Conservation (phyloP, 2,888 invertebrate species). For the Trichacis sp. region DNA sequence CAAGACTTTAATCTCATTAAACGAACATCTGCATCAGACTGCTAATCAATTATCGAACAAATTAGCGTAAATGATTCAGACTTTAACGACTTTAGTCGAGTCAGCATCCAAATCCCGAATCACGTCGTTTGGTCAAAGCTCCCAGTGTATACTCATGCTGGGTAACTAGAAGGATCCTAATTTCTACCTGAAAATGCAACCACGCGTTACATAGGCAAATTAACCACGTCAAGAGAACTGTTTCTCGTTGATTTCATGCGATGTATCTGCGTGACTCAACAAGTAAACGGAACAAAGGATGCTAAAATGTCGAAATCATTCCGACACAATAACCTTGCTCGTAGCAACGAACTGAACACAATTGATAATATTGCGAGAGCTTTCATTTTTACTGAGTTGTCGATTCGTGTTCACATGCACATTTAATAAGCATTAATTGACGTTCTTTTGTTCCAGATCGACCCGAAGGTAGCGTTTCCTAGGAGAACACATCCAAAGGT, state of each 20-base stretch:
- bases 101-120: slow-evolving; percentile 48
- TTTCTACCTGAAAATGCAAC: slow-evolving; percentile 38
- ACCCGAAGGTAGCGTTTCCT: slow-evolving; percentile 99
- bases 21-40: too few relatives aligned
- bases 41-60: slow-evolving; percentile 23
- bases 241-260: slow-evolving; percentile 34
- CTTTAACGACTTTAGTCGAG: slow-evolving; percentile 31
- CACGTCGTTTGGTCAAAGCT: slow-evolving; percentile 50
- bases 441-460: slow-evolving; percentile 93
- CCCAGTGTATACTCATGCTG: slow-evolving; percentile 36
- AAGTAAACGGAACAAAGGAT: not conserved
- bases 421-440: too few relatives aligned
- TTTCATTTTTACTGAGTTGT: too few relatives aligned
- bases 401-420: too few relatives aligned
- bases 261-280: slow-evolving; percentile 8
- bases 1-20: too few relatives aligned
- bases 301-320: not conserved
- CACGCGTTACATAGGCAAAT: slow-evolving; percentile 38
- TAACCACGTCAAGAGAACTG: slow-evolving; percentile 40
- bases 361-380: too few relatives aligned
- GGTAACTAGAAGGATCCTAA: slow-evolving; percentile 41
- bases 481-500: slow-evolving; percentile 99
- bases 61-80: slow-evolving; percentile 49
- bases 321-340: not conserved
- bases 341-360: too few relatives aligned